These are phyloP conservation scores for Siphamia tubifer DNA, from an alignment of 2,113 vertebrate genomes.

Conservation along the genomic window DNA sequence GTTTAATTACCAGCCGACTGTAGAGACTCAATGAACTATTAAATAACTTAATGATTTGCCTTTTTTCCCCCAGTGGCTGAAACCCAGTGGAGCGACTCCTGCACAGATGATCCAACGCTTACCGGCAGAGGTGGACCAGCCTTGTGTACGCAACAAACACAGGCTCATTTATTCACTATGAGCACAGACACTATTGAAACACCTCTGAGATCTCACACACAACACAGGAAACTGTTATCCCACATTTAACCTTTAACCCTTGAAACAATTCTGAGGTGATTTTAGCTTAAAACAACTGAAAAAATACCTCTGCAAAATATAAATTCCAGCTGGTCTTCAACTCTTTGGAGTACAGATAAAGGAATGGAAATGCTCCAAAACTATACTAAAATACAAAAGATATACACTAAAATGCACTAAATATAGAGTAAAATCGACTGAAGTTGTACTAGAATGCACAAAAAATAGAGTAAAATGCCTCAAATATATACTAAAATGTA, in stretches of 20 bases:
- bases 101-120: constrained; percentile 39
- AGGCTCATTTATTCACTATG: constrained; percentile 11
- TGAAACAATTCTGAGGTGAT: too few relatives aligned
- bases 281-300: too few relatives aligned
- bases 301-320: too few relatives aligned
- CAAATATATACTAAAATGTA: too few relatives aligned
- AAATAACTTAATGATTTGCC: constrained; percentile 74
- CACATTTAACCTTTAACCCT: constrained; percentile 18
- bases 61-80: constrained; percentile 47
- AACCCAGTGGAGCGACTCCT: constrained; percentile 40
- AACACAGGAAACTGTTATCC: neutral
- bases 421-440: too few relatives aligned
- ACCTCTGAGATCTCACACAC: constrained; percentile 30
- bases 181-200: constrained; percentile 13
- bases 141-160: neutral
- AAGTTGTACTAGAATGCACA: too few relatives aligned
- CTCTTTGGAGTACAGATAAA: too few relatives aligned
- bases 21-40: constrained; percentile 74
- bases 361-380: too few relatives aligned
- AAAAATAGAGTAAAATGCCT: too few relatives aligned
- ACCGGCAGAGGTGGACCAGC: constrained; percentile 23
- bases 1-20: constrained; percentile 72
- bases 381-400: too few relatives aligned
- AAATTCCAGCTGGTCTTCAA: too few relatives aligned
- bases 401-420: too few relatives aligned